A percentile compares a stretch with the other conserved stretches of the same genome.
These are phyloP conservation scores for Ips typographus DNA, from an alignment of 1,140 invertebrate genomes.

Conservation along the genomic window DNA sequence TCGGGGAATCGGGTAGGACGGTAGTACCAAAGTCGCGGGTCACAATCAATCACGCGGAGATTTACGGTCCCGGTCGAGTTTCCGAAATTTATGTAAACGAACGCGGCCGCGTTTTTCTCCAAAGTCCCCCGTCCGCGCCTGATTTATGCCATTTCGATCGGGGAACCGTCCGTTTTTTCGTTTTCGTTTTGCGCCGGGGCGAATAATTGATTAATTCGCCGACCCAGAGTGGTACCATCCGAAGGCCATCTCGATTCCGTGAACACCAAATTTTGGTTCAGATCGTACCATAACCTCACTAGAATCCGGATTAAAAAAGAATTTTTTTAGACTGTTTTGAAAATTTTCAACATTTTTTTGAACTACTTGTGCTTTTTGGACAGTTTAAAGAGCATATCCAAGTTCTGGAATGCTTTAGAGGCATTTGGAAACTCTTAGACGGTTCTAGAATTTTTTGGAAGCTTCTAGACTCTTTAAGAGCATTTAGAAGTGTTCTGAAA, in stretches of 20 bases:
- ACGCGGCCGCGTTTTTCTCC: conserved; percentile 5
- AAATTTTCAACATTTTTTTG: neutral
- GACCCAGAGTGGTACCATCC: neutral
- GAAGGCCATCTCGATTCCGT: neutral
- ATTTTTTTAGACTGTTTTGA: neutral
- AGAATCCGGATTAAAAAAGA: neutral
- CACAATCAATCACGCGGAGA: conserved; percentile 11
- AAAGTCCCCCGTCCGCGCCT: neutral
- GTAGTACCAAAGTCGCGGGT: neutral
- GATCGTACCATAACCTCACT: too few species aligned
- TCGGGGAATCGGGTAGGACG: conserved; percentile 2
- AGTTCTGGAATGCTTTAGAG: too few species aligned
- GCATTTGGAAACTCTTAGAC: too few species aligned
- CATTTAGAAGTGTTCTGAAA: too few species aligned
- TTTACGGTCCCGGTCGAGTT: conserved; percentile 7
- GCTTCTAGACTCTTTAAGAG: too few species aligned
- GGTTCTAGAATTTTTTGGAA: too few species aligned
- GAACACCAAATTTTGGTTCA: too few species aligned
- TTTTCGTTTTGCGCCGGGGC: conserved; percentile 2
- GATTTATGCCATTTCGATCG: conserved; percentile 9
- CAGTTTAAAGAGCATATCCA: too few species aligned
- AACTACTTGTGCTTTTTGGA: neutral
- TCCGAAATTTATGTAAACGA: conserved; percentile 21
- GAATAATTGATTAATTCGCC: conserved; percentile 20
- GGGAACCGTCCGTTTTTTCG: neutral